phyloP scores from a whole-genome alignment of 2,113 vertebrate species.

The Heterochromis multidens region DNA sequence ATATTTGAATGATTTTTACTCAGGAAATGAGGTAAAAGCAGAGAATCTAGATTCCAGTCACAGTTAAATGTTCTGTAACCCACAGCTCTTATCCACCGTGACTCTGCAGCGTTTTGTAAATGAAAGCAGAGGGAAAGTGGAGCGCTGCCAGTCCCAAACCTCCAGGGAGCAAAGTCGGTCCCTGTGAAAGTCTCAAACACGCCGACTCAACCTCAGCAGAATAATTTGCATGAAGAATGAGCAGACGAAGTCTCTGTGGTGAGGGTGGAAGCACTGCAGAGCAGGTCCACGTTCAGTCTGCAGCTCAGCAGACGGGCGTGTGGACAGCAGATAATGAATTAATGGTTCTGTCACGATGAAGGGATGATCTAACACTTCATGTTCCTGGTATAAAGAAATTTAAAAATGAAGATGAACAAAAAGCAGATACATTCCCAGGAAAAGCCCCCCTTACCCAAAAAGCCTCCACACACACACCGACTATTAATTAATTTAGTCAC shows the following conservation, averaged over 20 bases:
- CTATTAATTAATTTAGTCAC: not conserved
- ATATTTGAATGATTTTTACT: too few species aligned
- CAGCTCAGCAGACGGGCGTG: not conserved
- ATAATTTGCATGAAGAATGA: not conserved
- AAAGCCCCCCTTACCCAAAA: not conserved
- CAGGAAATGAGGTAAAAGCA: not conserved
- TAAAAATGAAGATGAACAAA: too few species aligned
- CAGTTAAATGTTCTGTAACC: not conserved
- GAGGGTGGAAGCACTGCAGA: not conserved
- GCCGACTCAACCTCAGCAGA: not conserved
- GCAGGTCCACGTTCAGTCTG: not conserved
- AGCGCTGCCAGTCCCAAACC: not conserved
- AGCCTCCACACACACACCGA: not conserved
- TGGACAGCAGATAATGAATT: not conserved
- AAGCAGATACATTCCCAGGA: too few species aligned
- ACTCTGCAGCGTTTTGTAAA: not conserved
- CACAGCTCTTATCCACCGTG: not conserved
- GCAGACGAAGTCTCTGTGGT: not conserved
- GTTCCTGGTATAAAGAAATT: too few species aligned
- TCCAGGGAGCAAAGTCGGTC: not conserved
- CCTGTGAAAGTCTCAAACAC: not conserved
- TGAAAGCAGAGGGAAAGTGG: conserved; percentile 1
- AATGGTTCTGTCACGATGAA: too few species aligned
- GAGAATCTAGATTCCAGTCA: not conserved
- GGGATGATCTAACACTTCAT: not conserved